Evolutionary conservation across 2,797 vertebrate genomes (phyloP).

Genomic region (Chiloscyllium punctatum): DNA sequence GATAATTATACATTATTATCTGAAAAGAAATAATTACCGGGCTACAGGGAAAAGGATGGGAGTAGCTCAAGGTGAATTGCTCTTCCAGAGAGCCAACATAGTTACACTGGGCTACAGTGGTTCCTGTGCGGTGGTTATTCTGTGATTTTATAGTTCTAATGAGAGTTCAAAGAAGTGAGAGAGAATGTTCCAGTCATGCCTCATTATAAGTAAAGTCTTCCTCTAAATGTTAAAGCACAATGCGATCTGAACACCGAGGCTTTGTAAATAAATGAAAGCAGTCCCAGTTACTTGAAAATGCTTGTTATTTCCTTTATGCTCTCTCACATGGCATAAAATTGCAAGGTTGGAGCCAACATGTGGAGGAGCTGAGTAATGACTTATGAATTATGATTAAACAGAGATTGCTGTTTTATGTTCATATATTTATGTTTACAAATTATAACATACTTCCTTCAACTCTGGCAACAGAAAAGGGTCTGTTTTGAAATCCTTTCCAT

Average conservation of each 20-base stretch:
- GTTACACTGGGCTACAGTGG: too few species aligned
- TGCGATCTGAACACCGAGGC: too few species aligned
- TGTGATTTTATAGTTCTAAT: too few species aligned
- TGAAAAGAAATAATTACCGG: too few species aligned
- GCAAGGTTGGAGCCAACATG: not conserved
- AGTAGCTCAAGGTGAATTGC: too few species aligned
- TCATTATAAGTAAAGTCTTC: too few species aligned
- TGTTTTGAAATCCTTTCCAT: not conserved
- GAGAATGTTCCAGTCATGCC: not conserved
- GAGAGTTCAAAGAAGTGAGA: not conserved
- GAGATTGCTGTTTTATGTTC: not conserved
- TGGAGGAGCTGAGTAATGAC: not conserved
- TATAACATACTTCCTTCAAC: not conserved
- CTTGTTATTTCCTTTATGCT: not conserved
- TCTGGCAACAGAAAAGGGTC: not conserved
- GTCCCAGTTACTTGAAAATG: not conserved
- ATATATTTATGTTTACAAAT: not conserved
- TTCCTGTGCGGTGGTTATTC: too few species aligned
- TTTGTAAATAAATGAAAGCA: not conserved
- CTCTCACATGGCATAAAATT: not conserved
- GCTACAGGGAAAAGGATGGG: too few species aligned
- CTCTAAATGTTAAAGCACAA: too few species aligned
- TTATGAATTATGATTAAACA: not conserved
- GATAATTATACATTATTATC: too few species aligned
- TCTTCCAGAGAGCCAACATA: too few species aligned